phyloP scores from a whole-genome alignment of 1,140 invertebrate species.

The Drosophila kikkawai region DNA sequence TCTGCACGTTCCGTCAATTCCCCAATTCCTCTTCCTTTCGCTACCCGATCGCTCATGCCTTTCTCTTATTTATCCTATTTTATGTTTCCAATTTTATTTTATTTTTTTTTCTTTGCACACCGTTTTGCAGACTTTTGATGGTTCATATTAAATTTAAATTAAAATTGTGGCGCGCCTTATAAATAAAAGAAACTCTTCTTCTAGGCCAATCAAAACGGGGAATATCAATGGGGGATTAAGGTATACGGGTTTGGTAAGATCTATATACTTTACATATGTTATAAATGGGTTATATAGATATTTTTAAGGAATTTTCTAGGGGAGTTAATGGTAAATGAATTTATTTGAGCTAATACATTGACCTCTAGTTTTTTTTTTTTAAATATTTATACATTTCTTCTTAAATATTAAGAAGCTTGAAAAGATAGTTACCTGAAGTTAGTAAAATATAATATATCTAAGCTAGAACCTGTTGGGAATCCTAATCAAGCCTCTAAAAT shows the following conservation, averaged over 20 bases:
- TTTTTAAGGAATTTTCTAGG: background rate
- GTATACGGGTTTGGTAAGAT: background rate
- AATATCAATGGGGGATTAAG: background rate
- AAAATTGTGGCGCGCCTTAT: conserved; percentile 48
- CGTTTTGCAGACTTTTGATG: conserved; percentile 44
- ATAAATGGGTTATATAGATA: background rate
- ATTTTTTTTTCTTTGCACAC: conserved; percentile 36
- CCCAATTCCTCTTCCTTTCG: conserved; percentile 29
- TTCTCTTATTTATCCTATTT: conserved; percentile 18
- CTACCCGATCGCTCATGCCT: conserved; percentile 11
- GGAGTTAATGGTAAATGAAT: background rate
- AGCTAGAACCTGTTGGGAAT: too few relatives aligned
- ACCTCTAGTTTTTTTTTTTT: background rate
- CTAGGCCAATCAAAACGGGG: conserved; percentile 18
- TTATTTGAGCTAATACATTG: background rate
- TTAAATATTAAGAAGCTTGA: too few relatives aligned
- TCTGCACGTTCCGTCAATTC: conserved; percentile 62
- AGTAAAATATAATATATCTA: too few relatives aligned
- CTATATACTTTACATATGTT: too few relatives aligned
- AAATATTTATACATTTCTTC: background rate
- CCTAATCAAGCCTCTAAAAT: too few relatives aligned
- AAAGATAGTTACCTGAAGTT: too few relatives aligned
- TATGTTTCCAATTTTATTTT: background rate
- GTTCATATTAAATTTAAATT: conserved; percentile 67
- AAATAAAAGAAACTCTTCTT: conserved; percentile 48